phyloP scores from a whole-genome alignment of 2,113 vertebrate species.

The Lucifuga dentata region DNA sequence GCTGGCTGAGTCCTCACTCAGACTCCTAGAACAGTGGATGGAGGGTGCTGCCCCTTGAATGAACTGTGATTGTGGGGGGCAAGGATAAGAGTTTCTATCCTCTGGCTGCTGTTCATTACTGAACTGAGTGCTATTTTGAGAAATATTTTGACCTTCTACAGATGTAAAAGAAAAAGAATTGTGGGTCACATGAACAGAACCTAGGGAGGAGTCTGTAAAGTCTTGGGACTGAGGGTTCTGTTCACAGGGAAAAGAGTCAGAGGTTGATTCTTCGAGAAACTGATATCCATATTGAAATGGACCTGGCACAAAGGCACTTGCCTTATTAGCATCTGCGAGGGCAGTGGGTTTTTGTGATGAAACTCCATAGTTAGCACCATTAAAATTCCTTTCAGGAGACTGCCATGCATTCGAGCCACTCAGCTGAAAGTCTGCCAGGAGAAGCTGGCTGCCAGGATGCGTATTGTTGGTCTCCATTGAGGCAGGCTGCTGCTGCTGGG shows the following conservation, averaged over 20 bases:
- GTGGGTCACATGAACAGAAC: constrained; percentile 80
- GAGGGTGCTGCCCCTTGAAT: constrained; percentile 78
- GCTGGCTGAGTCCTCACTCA: constrained; percentile 80
- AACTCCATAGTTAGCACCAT: constrained; percentile 86
- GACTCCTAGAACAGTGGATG: constrained; percentile 82
- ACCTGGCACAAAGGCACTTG: constrained; percentile 70
- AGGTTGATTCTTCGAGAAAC: constrained; percentile 81
- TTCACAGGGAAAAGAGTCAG: constrained; percentile 82
- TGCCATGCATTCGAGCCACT: constrained; percentile 85
- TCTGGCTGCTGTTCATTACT: constrained; percentile 80
- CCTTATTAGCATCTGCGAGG: constrained; percentile 84
- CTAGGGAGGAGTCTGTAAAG: constrained; percentile 76
- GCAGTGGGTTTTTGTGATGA: constrained; percentile 83
- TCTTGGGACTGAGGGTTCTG: constrained; percentile 78
- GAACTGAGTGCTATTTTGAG: constrained; percentile 75
- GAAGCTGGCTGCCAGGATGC: constrained; percentile 82
- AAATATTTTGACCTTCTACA: constrained; percentile 82
- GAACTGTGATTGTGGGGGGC: constrained; percentile 79
- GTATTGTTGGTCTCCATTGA: constrained; percentile 75
- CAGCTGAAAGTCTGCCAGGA: constrained; percentile 87
- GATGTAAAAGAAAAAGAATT: constrained; percentile 84
- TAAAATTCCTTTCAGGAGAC: constrained; percentile 87
- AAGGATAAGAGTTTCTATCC: constrained; percentile 77
- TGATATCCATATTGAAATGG: constrained; percentile 88
- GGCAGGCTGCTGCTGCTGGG: constrained; percentile 76